Evolutionary conservation across 2,797 vertebrate genomes (phyloP).

Genomic region (Chelmon rostratus): DNA sequence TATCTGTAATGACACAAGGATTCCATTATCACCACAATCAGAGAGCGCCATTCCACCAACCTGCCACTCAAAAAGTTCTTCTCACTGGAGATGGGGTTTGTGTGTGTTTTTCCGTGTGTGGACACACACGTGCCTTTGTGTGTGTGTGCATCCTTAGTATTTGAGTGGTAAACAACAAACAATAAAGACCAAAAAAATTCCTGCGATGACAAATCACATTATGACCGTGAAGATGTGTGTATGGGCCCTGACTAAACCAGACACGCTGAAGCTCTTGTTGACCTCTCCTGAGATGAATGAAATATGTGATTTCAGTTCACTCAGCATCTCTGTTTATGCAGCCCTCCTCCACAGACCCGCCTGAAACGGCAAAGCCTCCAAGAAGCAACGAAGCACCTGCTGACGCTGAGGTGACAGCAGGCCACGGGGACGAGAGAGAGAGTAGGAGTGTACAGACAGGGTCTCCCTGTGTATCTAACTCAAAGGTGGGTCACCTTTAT

Average conservation of each 20-base stretch:
- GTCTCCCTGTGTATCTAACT: too few species aligned
- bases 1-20: slow-evolving; percentile 90
- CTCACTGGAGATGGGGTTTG: slow-evolving; percentile 68
- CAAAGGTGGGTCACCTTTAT: too few species aligned
- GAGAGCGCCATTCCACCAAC: slow-evolving; percentile 68
- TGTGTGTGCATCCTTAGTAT: slow-evolving; percentile 29
- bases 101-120: slow-evolving; percentile 42
- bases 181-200: slow-evolving; percentile 11
- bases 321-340: slow-evolving; percentile 20
- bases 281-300: slow-evolving; percentile 47
- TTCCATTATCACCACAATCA: slow-evolving; percentile 84
- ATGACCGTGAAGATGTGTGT: slow-evolving; percentile 28
- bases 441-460: neutral
- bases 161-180: slow-evolving; percentile 28
- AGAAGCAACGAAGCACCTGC: slow-evolving; percentile 30
- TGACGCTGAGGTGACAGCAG: slow-evolving; percentile 36
- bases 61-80: slow-evolving; percentile 82
- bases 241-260: slow-evolving; percentile 17
- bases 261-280: slow-evolving; percentile 36
- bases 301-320: slow-evolving; percentile 33
- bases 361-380: slow-evolving; percentile 28
- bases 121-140: slow-evolving; percentile 61
- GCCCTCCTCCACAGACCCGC: slow-evolving; percentile 13
- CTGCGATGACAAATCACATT: slow-evolving; percentile 39
- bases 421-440: slow-evolving; percentile 16